Base-by-base conservation (phyloP, 2,888 invertebrate genomes). In the Athalia circularis region DNA sequence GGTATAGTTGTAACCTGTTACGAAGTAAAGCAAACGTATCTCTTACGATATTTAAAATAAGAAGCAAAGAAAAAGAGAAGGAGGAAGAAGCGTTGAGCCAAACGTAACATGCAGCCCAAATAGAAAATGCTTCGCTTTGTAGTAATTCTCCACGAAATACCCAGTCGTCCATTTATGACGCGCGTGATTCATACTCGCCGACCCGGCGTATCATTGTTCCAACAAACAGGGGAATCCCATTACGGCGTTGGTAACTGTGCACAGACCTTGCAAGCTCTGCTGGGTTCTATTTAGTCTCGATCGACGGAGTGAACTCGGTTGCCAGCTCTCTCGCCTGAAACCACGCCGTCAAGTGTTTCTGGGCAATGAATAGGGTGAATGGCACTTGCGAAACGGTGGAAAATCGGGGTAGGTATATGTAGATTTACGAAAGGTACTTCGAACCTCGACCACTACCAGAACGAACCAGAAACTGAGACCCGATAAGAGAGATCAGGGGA, bases 181-280 rank as follows among this genome's bases (percentile, higher is more conserved):
- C 9, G 86, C 87, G 86, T 86, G 86, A 88, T 87, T 88, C 88
- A 88, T 88, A 88, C 86, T 86, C 84, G 61, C 43, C 59, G 9
- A 57, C 72, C 59, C 59, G 47, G 47, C 87, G 86, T 87, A 86
- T 88, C 87, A 88, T 88, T 88, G 88, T 88, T 86, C 84, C 83
- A 86, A 85, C 85, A 86, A 89, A 88, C 88, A 88, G 88, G 86
- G 88, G 87, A 88, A 88, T 88, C 86, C 88, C 88, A 88, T 89
- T 89, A 89, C 88, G 85, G 87, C 86, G 86, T 88, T 29, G 85
- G 87, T 86, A 87, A 87, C 86, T 86, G 86, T 85, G 84, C 85
- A 82, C 85, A 80, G 83, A 83, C 83, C 81, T 78, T 70, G 68
- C 65, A 77, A 59, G 76, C 75, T 50, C 67, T 77, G 75, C 77